Base-by-base conservation (phyloP, 1,140 invertebrate genomes). In the Psix sp. region DNA sequence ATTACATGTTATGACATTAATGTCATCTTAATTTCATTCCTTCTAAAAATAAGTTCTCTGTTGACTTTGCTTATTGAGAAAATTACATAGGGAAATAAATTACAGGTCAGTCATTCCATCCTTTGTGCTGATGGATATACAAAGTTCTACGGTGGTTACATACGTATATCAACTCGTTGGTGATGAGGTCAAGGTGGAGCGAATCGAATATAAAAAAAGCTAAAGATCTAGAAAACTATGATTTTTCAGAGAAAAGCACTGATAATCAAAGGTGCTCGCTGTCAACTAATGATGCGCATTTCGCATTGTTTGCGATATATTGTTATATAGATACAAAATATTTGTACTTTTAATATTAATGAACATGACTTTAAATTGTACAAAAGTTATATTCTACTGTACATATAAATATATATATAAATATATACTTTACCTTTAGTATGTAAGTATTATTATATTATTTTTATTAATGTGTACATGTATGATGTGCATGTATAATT, bases 101-200 rank as follows among this genome's bases (percentile, higher is more conserved):
- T 93, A 60, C 87, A 98, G 95, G 60, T 91, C 91, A 73, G 92
- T 98, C 15, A 95, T 93, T 66, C 96, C 98, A 48, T 99, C 98
- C 1, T 99, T 99, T 88, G 97, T 99, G 6, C 88, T 99, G 18
- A 96, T 99, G 94, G 98, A 99, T 84, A 99, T 99, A 74, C 98
- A 99, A 85, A 97, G 96, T 81, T 93, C 95, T 2, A 98, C 96
- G 15, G 97, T 99, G 51, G 96, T 99, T 4, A 98, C 96, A 5
- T 99, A 99, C 86, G 95, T 99, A 1, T 99, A 99, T 87, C 97
- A 99, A 87, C 88, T 99, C 21, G 93, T 99, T 43, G 95, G 95
- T 15, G 96, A 98, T 82, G 98, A 99, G 86, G 98, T 99, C 4
- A 99, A 99, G 90, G 98, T 99, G 1, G 98, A 99, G 88, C 92